Percentiles rank a stretch among this genome's conserved stretches.
phyloP scores from a whole-genome alignment of 2,113 vertebrate genomes.

The Myrmophylax atrothorax region DNA sequence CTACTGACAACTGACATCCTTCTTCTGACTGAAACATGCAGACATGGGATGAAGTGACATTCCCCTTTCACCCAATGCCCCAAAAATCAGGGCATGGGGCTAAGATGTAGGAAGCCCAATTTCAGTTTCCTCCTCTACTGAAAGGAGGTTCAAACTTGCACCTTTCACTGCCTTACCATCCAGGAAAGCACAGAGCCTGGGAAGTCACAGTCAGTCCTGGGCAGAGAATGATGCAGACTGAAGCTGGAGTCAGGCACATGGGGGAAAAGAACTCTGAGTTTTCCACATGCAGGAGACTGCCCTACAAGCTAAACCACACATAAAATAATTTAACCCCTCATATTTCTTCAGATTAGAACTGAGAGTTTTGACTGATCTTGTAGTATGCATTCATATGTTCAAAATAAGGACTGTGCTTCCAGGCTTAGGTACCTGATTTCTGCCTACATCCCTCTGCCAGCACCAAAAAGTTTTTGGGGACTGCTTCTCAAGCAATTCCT shows the following conservation, averaged over 20 bases:
- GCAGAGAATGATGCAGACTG: not conserved
- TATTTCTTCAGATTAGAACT: not conserved
- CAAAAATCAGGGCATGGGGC: not conserved
- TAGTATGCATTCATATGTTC: not conserved
- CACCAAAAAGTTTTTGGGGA: not conserved
- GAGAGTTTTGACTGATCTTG: not conserved
- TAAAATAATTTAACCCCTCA: not conserved
- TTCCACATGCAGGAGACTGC: not conserved
- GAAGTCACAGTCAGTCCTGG: not conserved
- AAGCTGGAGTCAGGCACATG: not conserved
- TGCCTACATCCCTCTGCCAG: not conserved
- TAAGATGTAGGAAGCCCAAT: not conserved
- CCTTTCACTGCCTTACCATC: not conserved
- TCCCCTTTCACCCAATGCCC: not conserved
- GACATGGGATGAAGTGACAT: not conserved
- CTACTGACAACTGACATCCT: not conserved
- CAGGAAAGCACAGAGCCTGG: not conserved
- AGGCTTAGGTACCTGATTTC: not conserved
- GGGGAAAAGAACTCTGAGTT: not conserved
- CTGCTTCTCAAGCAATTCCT: not conserved
- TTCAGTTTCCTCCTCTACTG: not conserved
- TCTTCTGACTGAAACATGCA: not conserved
- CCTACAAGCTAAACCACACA: not conserved
- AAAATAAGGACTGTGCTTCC: not conserved
- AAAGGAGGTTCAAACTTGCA: not conserved